Conservation (phyloP, 2,797 vertebrate species). For the Eulemur rubriventer region DNA sequence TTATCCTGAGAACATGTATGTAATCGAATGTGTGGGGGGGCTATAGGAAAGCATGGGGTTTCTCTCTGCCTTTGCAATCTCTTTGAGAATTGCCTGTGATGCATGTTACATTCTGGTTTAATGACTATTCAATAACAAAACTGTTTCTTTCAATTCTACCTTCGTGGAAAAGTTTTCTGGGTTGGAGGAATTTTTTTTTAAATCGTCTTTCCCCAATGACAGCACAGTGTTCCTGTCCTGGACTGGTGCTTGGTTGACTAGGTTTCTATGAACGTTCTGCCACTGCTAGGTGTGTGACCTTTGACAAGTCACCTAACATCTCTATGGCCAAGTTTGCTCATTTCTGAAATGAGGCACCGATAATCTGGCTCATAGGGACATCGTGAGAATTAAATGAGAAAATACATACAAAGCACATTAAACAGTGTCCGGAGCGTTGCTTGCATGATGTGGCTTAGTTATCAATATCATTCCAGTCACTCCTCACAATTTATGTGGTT, state of each 20-base stretch:
- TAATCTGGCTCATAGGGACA: neutral
- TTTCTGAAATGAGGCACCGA: neutral
- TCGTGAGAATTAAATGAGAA: neutral
- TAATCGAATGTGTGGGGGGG: neutral
- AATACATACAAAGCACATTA: neutral
- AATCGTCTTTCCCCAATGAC: neutral
- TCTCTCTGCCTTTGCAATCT: slow-evolving; percentile 8
- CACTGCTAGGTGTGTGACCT: neutral
- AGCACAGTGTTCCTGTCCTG: neutral
- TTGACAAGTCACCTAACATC: neutral
- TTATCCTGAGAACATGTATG: neutral
- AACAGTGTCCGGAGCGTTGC: neutral
- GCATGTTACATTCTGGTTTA: neutral
- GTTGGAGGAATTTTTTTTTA: neutral
- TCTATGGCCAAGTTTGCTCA: neutral
- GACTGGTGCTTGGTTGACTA: neutral
- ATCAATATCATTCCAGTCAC: neutral
- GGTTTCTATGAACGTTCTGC: neutral
- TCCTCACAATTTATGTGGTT: neutral
- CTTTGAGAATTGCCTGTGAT: neutral
- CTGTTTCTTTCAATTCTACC: neutral
- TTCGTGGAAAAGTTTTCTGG: neutral
- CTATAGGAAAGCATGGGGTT: neutral
- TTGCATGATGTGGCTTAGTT: neutral
- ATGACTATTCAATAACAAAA: neutral